phyloP scores from a whole-genome alignment of 2,888 invertebrate species.

The Thelaira solivaga region DNA sequence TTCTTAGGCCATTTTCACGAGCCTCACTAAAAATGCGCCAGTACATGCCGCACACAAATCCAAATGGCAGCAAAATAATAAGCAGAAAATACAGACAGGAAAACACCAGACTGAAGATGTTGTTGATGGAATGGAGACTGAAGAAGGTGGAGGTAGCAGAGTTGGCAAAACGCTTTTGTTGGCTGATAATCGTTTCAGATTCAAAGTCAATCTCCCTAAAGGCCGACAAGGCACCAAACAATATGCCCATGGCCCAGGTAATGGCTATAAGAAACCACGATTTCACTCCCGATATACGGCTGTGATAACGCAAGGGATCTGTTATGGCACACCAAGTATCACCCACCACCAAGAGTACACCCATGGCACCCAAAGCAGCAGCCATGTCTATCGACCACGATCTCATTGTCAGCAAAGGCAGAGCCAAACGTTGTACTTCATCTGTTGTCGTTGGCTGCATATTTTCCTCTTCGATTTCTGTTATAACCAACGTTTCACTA shows the following conservation, averaged over 20 bases:
- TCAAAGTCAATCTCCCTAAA: conserved; percentile 75
- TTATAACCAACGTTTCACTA: conserved; percentile 71
- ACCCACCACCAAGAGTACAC: conserved; percentile 76
- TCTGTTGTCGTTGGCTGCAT: neutral
- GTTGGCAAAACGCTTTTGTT: conserved; percentile 67
- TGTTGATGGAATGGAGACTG: conserved; percentile 63
- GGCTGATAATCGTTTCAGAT: conserved; percentile 69
- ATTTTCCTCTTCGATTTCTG: conserved; percentile 70
- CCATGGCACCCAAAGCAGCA: conserved; percentile 75
- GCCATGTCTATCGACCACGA: conserved; percentile 76
- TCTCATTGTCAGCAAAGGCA: conserved; percentile 45
- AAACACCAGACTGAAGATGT: conserved; percentile 69
- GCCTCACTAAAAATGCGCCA: conserved; percentile 77
- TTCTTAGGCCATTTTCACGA: conserved; percentile 76
- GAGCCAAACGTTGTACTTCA: conserved; percentile 47
- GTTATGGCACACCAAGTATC: conserved; percentile 81
- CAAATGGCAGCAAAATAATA: conserved; percentile 76
- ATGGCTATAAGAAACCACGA: conserved; percentile 76
- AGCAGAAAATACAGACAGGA: conserved; percentile 75
- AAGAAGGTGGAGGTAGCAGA: conserved; percentile 64
- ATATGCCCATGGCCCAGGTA: conserved; percentile 75
- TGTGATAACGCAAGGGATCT: conserved; percentile 80
- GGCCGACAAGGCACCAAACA: conserved; percentile 76
- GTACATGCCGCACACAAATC: conserved; percentile 77
- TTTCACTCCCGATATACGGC: conserved; percentile 77